Percentiles rank a stretch among this genome's conserved stretches.
Conservation (phyloP, 64 coral and sea anemone genomes). For the Montipora cactus region DNA sequence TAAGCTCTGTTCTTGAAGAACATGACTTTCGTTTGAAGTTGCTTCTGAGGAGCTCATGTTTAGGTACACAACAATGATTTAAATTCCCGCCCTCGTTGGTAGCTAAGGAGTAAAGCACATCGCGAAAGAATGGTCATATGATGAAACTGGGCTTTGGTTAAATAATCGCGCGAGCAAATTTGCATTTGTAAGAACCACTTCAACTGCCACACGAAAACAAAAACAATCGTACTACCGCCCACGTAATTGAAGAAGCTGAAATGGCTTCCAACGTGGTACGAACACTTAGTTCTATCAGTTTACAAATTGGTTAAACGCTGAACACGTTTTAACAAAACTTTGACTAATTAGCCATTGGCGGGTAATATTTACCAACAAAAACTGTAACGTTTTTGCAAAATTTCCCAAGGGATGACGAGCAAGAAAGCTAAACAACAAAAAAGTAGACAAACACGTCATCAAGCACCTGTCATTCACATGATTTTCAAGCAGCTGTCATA, state of each 20-base stretch:
- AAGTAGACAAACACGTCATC: background rate
- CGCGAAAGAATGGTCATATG: constrained; percentile 22
- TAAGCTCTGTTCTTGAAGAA: background rate
- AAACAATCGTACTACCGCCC: constrained; percentile 23
- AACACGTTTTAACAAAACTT: background rate
- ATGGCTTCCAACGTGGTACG: constrained; percentile 16
- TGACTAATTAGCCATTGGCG: background rate
- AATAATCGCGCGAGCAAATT: constrained; percentile 28
- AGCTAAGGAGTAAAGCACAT: constrained; percentile 1
- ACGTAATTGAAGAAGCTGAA: background rate
- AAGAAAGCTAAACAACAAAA: background rate
- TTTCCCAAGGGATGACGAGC: background rate
- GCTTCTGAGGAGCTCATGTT: constrained; percentile 16
- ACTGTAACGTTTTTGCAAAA: background rate
- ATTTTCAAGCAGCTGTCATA: background rate
- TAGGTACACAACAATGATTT: background rate
- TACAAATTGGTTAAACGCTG: constrained; percentile 31
- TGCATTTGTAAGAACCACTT: constrained; percentile 9
- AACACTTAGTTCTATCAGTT: background rate
- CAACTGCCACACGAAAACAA: constrained; percentile 33
- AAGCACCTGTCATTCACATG: background rate
- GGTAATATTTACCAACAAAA: background rate
- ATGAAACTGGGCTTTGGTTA: background rate
- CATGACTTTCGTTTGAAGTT: background rate
- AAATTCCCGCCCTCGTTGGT: background rate